These are phyloP conservation scores for Archilochus colubris DNA, from an alignment of 2,113 vertebrate species.

Conservation along the genomic window DNA sequence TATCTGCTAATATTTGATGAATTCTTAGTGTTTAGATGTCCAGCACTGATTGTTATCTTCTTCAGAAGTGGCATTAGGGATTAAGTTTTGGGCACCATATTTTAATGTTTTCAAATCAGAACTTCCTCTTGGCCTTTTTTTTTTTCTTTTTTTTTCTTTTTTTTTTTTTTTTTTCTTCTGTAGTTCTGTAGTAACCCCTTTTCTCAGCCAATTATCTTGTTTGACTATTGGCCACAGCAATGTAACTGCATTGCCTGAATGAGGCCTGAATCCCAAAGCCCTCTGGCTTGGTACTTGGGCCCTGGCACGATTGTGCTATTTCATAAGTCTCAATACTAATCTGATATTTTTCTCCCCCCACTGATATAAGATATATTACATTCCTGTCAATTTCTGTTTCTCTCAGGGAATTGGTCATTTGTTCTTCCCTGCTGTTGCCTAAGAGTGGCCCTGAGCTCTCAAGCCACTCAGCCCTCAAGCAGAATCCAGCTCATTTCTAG, in stretches of 20 bases:
- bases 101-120: neutral
- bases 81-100: neutral
- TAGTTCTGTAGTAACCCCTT: neutral
- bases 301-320: neutral
- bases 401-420: neutral
- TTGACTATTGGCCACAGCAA: neutral
- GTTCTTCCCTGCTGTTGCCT: neutral
- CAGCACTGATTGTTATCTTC: neutral
- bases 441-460: neutral
- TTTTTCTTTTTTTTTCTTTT: neutral
- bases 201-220: neutral
- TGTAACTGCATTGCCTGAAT: neutral
- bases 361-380: neutral
- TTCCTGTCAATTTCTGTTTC: neutral
- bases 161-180: neutral
- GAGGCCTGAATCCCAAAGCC: neutral
- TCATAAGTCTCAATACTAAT: neutral
- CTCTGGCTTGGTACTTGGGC: neutral
- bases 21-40: neutral
- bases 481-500: neutral
- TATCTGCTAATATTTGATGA: neutral
- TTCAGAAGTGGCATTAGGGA: neutral
- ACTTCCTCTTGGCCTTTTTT: neutral
- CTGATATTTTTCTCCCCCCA: fast-evolving
- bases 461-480: neutral